Base-by-base conservation (phyloP, 2,113 vertebrate species). In the Elachura formosa region DNA sequence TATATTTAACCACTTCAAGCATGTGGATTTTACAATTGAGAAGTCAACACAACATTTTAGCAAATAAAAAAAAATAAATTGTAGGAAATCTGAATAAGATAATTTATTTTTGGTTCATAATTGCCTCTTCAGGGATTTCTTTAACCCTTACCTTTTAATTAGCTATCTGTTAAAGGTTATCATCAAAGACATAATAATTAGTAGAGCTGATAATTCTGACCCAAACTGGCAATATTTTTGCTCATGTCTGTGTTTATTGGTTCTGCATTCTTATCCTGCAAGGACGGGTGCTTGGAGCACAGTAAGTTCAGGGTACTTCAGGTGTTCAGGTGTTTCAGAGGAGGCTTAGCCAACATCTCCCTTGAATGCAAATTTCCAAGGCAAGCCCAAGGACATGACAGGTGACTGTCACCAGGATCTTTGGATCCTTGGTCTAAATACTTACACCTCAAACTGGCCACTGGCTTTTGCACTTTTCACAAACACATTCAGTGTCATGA, bases 241-340 rank as follows among this genome's bases (percentile, higher is more conserved):
- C 52, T 87, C 2, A 0, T 49, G 29, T 18, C 52, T 75, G 14
- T 28, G 31, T 48, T 94, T 61, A 79, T 11, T 20, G 16, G 29
- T 41, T 80, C 75, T 45, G 12, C 8, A 21, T 49, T 84, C 14
- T 46, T 7, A 31, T 58, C 49, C 46, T 40, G 40, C 41, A 64
- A 69, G 71, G 46, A 85, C 2, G 3, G 41, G 67, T 45, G 48
- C 31, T 8, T 43, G 51, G 38, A 49, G 41, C 6, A 19, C 14
- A 77, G 34, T 34, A 72, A 69, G 5, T n/a, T 82, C 58, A 40
- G 2, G 0, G 26, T 7, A 19, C 0, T 63, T n/a, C n/a, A n/a
- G n/a, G n/a, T n/a, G n/a, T n/a, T n/a, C n/a, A n/a, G 59, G 14
- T 59, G 38, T 80, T 88, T 54, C 71, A 75, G n/a, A 82, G 36